Conservation (phyloP, 2,113 vertebrate genomes). For the Prunella himalayana region DNA sequence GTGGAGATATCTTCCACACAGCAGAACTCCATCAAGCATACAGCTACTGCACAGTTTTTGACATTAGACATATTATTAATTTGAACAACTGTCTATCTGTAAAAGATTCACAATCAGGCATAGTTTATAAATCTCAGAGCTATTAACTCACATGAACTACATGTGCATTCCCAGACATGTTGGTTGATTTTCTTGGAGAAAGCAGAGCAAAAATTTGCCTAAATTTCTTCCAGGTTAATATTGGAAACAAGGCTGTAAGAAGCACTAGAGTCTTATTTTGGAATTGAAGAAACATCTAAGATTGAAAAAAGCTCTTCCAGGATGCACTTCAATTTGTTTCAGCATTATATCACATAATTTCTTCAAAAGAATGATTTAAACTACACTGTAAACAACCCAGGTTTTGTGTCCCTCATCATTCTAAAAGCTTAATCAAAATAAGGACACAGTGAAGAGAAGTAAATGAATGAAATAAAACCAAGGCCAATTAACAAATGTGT, state of each 20-base stretch:
- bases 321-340: neutral
- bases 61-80: neutral
- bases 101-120: neutral
- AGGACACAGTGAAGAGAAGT: neutral
- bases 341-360: neutral
- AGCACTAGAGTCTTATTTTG: neutral
- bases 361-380: neutral
- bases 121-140: neutral
- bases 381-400: neutral
- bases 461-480: neutral
- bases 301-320: neutral
- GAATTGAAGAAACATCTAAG: neutral
- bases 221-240: neutral
- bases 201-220: neutral
- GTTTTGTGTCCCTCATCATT: neutral
- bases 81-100: neutral
- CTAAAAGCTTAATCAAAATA: neutral
- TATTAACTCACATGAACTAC: neutral
- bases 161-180: accelerated
- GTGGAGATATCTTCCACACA: neutral
- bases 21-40: neutral
- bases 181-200: neutral
- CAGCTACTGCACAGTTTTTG: neutral
- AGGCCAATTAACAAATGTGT: neutral
- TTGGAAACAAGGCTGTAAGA: neutral